Evolutionary conservation across 2,797 vertebrate species (phyloP).

Genomic region (Hippoglossus hippoglossus): DNA sequence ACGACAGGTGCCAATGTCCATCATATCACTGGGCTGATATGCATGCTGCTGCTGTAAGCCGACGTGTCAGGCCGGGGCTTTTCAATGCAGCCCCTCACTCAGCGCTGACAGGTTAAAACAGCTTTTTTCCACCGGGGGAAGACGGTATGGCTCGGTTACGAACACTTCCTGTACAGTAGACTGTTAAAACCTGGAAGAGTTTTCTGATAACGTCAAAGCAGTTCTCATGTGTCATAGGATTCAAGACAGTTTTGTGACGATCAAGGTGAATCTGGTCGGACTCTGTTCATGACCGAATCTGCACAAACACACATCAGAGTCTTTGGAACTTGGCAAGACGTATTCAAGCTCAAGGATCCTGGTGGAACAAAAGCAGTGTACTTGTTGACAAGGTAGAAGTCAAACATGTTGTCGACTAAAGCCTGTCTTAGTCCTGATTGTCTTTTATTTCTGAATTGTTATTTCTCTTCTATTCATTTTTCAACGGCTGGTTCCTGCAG

Average conservation of each 20-base stretch:
- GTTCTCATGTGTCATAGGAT: slow-evolving; percentile 24
- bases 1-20: slow-evolving; percentile 82
- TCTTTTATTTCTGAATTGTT: slow-evolving; percentile 55
- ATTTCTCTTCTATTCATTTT: slow-evolving; percentile 57
- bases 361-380: slow-evolving; percentile 31
- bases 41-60: slow-evolving; percentile 69
- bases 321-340: slow-evolving; percentile 36
- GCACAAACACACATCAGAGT: slow-evolving; percentile 20
- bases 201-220: slow-evolving; percentile 39
- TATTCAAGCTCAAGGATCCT: slow-evolving; percentile 11
- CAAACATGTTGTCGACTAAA: slow-evolving; percentile 39
- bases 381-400: slow-evolving; percentile 28
- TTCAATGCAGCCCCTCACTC: slow-evolving; percentile 48
- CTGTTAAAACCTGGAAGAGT: slow-evolving; percentile 1
- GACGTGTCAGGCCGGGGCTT: slow-evolving; percentile 64
- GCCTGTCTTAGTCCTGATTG: slow-evolving; percentile 28
- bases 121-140: slow-evolving; percentile 45
- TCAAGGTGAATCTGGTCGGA: slow-evolving; percentile 39
- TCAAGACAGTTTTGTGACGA: slow-evolving; percentile 26
- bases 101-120: slow-evolving; percentile 57
- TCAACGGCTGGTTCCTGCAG: slow-evolving; percentile 57
- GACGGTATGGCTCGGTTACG: slow-evolving; percentile 18
- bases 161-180: slow-evolving; percentile 4
- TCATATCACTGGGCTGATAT: slow-evolving; percentile 76
- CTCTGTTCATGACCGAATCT: slow-evolving; percentile 23